Evolutionary conservation across 2,113 vertebrate species (phyloP), one percentile per base, ranked within the genome.

Genomic region (Euleptes europaea): DNA sequence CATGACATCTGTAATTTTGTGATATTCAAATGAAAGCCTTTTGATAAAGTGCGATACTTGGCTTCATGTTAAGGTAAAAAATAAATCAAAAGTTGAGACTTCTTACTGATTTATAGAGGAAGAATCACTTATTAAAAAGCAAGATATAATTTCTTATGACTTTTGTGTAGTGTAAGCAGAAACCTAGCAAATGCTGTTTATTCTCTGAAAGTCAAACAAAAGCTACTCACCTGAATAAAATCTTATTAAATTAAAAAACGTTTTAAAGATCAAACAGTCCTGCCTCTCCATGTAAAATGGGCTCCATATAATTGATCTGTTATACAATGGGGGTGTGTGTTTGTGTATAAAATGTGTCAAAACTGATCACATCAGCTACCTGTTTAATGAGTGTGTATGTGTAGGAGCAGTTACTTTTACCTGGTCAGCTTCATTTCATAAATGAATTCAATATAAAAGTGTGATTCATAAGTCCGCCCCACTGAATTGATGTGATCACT

Each of bases 111-210:
- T 13, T 10, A 9, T 60, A 33, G 38, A 74, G 91, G 28, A n/a
- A 83, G 33, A 84, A n/a, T 42, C 13, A n/a, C 31, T 75, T 76
- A 28, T 47, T 76, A 76, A 76, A 49, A 33, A n/a, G 42, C 15
- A 76, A 76, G 17, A 88, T 84, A 83, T 42, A 80, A 88, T 90
- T 91, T 23, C 40, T 88, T 54, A 89, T 69, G 60, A 71, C 33
- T 91, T 83, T 15, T 40, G 63, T 92, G 63, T 90, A 89, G 15
- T 35, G 92, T 87, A 89, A 92, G 91, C 91, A 87, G 84, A 80
- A 89, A 84, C 67, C 0, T 0, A 72, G 82, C 65, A 83, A 89
- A 2, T 90, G n/a, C 81, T 80, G 86, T 91, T 80, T 87, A 86
- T 93, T 89, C 4, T 71, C 7, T 11, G 75, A 88, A 57, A 72